These are phyloP conservation scores for Drosophila mayaguana DNA, from an alignment of 2,888 invertebrate species.

Conservation along the genomic window DNA sequence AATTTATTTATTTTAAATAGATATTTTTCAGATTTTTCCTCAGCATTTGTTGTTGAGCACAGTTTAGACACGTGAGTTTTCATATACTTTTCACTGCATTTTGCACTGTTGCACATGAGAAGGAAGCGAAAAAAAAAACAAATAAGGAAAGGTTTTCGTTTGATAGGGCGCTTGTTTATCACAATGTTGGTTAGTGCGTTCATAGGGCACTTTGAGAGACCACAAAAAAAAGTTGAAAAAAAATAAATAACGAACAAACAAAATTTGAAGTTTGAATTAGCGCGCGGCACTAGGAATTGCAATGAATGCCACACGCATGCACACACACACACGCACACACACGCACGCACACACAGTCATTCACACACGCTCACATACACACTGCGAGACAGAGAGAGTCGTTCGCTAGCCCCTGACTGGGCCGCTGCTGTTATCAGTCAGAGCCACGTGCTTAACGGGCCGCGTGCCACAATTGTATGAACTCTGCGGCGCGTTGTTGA, in stretches of 20 bases:
- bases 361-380: not conserved
- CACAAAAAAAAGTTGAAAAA: not conserved
- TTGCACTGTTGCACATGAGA: slow-evolving; percentile 20
- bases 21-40: not conserved
- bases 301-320: slow-evolving; percentile 3
- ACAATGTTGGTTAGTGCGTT: slow-evolving; percentile 47
- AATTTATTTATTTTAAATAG: not conserved
- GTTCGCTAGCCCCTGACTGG: slow-evolving; percentile 13
- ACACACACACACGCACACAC: not conserved
- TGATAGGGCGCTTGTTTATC: slow-evolving; percentile 51
- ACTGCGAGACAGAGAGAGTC: not conserved
- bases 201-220: slow-evolving; percentile 33
- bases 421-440: slow-evolving; percentile 67
- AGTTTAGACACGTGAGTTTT: slow-evolving; percentile 11
- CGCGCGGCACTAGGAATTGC: slow-evolving; percentile 2
- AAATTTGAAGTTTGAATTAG: slow-evolving; percentile 21
- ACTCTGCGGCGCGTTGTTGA: slow-evolving; percentile 72
- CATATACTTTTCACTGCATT: slow-evolving; percentile 30
- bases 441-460: slow-evolving; percentile 80
- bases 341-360: not conserved
- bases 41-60: not conserved
- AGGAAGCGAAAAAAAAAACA: slow-evolving; percentile 5
- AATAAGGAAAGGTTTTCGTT: not conserved
- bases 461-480: slow-evolving; percentile 80
- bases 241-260: slow-evolving; percentile 28